Conservation (phyloP, 2,888 invertebrate genomes). For the Monopis laevigella region DNA sequence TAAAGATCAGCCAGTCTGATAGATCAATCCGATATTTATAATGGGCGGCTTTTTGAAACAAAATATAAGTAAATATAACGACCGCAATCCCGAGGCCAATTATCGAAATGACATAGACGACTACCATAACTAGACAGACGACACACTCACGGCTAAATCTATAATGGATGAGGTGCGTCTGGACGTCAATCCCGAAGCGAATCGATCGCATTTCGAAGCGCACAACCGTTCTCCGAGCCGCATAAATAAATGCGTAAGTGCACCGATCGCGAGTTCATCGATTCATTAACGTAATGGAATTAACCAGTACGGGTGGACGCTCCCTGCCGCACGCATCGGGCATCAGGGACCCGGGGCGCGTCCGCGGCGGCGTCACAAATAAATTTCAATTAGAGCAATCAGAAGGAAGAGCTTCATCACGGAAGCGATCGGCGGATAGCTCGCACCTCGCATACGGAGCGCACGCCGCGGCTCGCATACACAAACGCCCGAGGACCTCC, state of each 20-base stretch:
- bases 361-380: constrained; percentile 30
- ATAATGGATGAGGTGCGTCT: constrained; percentile 63
- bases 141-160: constrained; percentile 52
- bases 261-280: constrained; percentile 31
- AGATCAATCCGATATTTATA: constrained; percentile 48
- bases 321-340: constrained; percentile 13
- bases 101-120: constrained; percentile 60
- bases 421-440: constrained; percentile 42
- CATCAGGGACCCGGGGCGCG: constrained; percentile 38
- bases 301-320: constrained; percentile 11
- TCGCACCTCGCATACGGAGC: constrained; percentile 44
- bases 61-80: constrained; percentile 1
- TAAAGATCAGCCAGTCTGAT: too few relatives aligned
- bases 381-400: constrained; percentile 62
- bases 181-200: constrained; percentile 55
- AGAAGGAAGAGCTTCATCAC: constrained; percentile 33
- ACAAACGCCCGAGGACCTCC: constrained; percentile 40
- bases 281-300: constrained; percentile 39
- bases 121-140: constrained; percentile 38
- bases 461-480: constrained; percentile 38
- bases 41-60: constrained; percentile 34
- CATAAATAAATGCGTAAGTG: constrained; percentile 20
- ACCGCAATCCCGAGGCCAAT: constrained; percentile 35
- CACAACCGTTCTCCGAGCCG: constrained; percentile 43
- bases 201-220: constrained; percentile 43